Base-by-base conservation (phyloP, 2,113 vertebrate species). In the Paedocypris sp. region DNA sequence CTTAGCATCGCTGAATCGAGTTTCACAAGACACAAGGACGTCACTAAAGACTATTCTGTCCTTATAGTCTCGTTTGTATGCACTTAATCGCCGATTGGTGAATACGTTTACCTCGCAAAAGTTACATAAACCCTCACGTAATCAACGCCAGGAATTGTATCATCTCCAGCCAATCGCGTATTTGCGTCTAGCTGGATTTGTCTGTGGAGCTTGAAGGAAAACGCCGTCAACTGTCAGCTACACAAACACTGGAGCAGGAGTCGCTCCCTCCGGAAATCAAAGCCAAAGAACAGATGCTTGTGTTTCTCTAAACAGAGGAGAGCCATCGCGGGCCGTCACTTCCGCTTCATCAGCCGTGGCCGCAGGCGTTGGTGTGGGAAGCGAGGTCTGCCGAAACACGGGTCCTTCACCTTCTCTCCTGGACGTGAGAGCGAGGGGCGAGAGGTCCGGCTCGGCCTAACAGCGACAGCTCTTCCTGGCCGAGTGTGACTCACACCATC, bases 251-350 rank as follows among this genome's bases (percentile, higher is more conserved):
- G 12, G 51, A 32, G n/a, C 53, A 29, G 52, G 42, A 16, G 61
- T 26, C 35, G 22, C 62, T 74, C 70, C 73, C 69, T 52, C 45
- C 60, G 73, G 63, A 75, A 62, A 54, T 66, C 11, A 49, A 26
- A 15, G 60, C 62, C 70, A 78, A 80, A 76, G 60, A 80, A 73
- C 79, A 82, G 73, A 76, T 82, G 83, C 41, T 50, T 51, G 64
- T 71, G 65, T 74, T 74, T 79, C 71, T 79, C 42, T 74, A 60
- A n/a, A 75, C 61, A 58, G 47, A 51, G 70, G 54, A 54, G 60
- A 60, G 62, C 66, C 69, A 68, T 70, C 70, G 60, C 57, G 39
- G 64, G 39, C 69, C 51, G 65, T 77, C 80, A 68, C 60, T 80
- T 64, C 66, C 79, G 47, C 35, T 77, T 75, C 77, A 61, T 81